Percentiles rank a stretch among this genome's conserved stretches.
These are phyloP conservation scores for Podilymbus podiceps DNA, from an alignment of 2,113 vertebrate genomes.

Conservation along the genomic window DNA sequence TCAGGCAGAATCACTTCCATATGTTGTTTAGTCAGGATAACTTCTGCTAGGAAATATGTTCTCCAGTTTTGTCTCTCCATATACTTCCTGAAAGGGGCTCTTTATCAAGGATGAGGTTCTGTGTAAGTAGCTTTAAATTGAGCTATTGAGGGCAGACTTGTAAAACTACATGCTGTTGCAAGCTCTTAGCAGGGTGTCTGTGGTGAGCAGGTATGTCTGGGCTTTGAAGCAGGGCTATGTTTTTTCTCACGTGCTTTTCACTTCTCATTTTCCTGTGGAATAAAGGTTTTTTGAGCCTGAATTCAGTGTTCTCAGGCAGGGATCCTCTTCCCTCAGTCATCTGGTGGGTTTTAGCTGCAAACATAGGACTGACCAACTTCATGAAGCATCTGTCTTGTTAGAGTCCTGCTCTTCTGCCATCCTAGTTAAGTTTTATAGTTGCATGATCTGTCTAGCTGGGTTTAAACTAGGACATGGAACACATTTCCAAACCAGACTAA, in stretches of 20 bases:
- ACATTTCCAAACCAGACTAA: background rate
- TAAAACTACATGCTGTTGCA: accelerated
- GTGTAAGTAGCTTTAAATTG: background rate
- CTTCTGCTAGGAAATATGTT: background rate
- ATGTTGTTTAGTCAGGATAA: background rate
- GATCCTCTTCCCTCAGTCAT: background rate
- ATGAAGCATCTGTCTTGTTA: background rate
- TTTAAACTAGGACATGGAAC: background rate
- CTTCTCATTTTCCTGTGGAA: background rate
- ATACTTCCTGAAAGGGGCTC: background rate
- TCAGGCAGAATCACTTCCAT: accelerated
- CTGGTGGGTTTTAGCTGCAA: constrained; percentile 6
- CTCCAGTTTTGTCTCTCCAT: background rate
- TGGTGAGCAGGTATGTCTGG: background rate
- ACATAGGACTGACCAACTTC: background rate
- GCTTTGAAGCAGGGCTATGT: background rate
- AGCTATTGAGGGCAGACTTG: background rate
- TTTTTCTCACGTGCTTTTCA: background rate
- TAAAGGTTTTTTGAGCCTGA: background rate
- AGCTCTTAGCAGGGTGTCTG: background rate
- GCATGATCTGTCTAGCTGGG: background rate
- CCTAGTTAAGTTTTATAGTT: background rate
- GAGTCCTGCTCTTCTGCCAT: background rate
- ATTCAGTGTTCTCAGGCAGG: background rate
- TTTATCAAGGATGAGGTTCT: background rate